Evolutionary conservation across 1,140 invertebrate genomes (phyloP), one percentile per base, ranked within the genome.

Genomic region (Acromyrmex charruanus): DNA sequence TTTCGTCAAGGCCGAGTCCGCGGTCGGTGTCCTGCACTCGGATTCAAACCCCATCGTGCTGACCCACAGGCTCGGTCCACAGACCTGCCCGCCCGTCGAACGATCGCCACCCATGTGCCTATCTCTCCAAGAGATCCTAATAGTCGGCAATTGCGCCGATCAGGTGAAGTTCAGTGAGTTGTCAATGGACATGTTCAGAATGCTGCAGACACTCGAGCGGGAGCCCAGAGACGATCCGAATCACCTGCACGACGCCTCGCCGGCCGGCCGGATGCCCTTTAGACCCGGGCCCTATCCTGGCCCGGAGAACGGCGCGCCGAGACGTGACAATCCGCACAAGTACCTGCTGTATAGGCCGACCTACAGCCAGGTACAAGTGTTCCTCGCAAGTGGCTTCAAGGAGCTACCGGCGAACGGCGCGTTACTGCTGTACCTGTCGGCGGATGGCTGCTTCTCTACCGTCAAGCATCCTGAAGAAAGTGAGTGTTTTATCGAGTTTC

Each of bases 111-210:
- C 97, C 92, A 98, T 98, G 98, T 97, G 97, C 93, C 96, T 99
- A 77, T 97, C 97, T 58, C 96, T 99, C 25, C 98, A 99, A 96
- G 99, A 99, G 96, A 98, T 99, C 88, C 96, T 99, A 44, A 99
- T 99, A 88, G 97, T 99, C 72, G 99, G 99, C 59, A 99, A 99
- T 94, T 98, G 98, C 92, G 97, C 97, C 90, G 98, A 99, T 93
- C 99, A 99, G 96, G 98, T 99, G n/a, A 99, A 99, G 95, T 99
- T 99, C 96, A 99, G 98, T 90, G 99, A 99, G 95, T 95, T 99
- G 79, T 99, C 99, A 25, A 97, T 99, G 96, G 99, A 99, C 95
- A 99, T 99, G 99, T 99, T 99, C 94, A 96, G 99, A 89, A 99
- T 99, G 97, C 96, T 99, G 61, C 99, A 99, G 96, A 99, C 98